phyloP scores from a whole-genome alignment of 2,113 vertebrate genomes.

The Silurus meridionalis region DNA sequence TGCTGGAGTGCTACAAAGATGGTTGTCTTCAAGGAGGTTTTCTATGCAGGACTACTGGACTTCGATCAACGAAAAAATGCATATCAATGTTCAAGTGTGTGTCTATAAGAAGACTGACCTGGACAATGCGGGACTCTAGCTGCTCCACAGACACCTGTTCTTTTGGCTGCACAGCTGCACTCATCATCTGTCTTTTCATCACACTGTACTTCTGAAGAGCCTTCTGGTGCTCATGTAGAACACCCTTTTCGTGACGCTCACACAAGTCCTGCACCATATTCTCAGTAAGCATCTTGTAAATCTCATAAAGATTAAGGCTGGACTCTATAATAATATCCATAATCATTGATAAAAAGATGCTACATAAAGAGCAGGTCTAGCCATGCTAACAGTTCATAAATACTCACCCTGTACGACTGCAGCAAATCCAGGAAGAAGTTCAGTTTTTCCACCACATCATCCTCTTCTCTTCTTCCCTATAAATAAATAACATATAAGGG shows the following conservation, averaged over 20 bases:
- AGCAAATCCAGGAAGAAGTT: conserved; percentile 95
- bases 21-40: not conserved
- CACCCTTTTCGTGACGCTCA: conserved; percentile 92
- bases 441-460: conserved; percentile 95
- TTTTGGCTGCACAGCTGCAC: conserved; percentile 81
- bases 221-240: conserved; percentile 93
- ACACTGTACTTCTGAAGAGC: conserved; percentile 90
- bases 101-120: conserved; percentile 71
- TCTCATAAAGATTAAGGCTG: not conserved
- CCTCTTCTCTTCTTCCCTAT: conserved; percentile 92
- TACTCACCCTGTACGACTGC: conserved; percentile 92
- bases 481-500: conserved; percentile 21
- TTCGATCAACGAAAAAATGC: not conserved
- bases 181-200: conserved; percentile 95
- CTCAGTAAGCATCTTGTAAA: not conserved
- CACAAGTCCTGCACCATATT: conserved; percentile 82
- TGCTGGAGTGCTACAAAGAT: not conserved
- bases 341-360: not conserved
- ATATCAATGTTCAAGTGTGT: not conserved
- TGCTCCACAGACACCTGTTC: conserved; percentile 88
- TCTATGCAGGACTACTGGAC: not conserved
- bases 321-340: not conserved
- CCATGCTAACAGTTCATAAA: not conserved
- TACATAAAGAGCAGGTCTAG: not conserved
- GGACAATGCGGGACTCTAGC: conserved; percentile 91